Evolutionary conservation across 2,113 vertebrate species (phyloP), one percentile per base, ranked within the genome.

Genomic region (Menidia beryllina): DNA sequence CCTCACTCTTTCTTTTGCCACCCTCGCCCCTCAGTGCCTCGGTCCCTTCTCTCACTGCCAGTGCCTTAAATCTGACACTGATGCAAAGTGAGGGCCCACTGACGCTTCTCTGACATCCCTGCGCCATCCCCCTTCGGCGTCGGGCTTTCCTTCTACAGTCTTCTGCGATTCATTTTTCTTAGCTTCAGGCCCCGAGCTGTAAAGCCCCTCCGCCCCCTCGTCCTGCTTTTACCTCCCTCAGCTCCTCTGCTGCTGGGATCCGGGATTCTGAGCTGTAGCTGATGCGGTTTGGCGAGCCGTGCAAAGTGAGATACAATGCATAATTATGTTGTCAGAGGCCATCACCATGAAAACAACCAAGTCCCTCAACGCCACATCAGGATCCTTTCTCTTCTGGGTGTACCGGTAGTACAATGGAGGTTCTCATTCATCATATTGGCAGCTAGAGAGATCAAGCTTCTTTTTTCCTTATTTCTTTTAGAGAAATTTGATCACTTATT

Each of bases 261-360:
- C 68, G 48, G 65, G 59, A 81, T 58, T 64, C n/a, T 3, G 62
- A 84, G 79, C 69, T 77, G 77, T 41, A 64, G 84, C 73, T 87
- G 83, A 88, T 89, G 82, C 77, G 82, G 83, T 78, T 86, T 81
- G 86, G 72, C 65, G 65, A 88, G 58, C 72, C 61, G 52, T 85
- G 72, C 23, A 19, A 85, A 86, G 62, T 66, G 61, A 72, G 77
- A 83, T 77, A 90, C 82, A 83, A 75, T 81, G 86, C 86, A 88
- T 91, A 90, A 92, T 91, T 90, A 91, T 87, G 75, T 86, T 90
- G 90, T 89, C 87, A 86, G 71, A 86, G 73, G 58, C 85, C 86
- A 89, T 90, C 82, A 79, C 72, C 49, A 85, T 78, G 84, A 83
- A 89, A 91, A 81, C 57, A 54, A 89, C 87, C 87, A 79, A 59